Evolutionary conservation across 2,113 vertebrate species (phyloP), one percentile per base, ranked within the genome.

Genomic region (Pao palembangensis): DNA sequence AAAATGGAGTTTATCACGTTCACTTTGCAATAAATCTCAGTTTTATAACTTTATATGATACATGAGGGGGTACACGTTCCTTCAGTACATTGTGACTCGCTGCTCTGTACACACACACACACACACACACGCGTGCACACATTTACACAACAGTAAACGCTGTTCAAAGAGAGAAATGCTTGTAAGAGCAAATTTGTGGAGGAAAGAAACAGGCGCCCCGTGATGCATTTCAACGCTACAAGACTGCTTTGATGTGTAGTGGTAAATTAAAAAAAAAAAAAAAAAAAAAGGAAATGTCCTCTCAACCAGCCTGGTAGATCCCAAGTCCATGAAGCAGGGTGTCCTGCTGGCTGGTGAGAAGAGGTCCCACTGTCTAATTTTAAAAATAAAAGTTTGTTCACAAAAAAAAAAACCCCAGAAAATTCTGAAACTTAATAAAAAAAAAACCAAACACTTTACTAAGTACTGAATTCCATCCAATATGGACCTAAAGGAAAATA

Each of bases 1-100:
- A 89, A 85, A 86, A 86, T 88, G 75, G 63, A 85, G 65, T 84
- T 88, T 85, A 87, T 90, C 82, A 91, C 88, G 87, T 90, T 90
- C 86, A 89, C 80, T 78, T 90, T 83, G 87, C 82, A 90, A 80
- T 87, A 87, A 86, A 86, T 87, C 78, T 88, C 76, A 79, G 74
- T 88, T 83, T 85, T 73, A 86, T 88, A 87, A 81, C 76, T 79
- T 81, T 87, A 80, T 85, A 88, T 81, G 75, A 85, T 87, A 86
- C 84, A 89, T 72, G 62, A 34, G 82, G 25, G 58, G 73, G 58
- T 73, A 86, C 59, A 81, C 67, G 51, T 85, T 89, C 89, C 83
- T 88, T 90, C 87, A 81, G 83, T 83, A 82, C 77, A 85, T 72
- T 76, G 75, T 47, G 65, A 78, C 78, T 87, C 73, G 82, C 66